These are phyloP conservation scores for Mylabris phalerata DNA, from an alignment of 1,140 invertebrate species.

Conservation along the genomic window DNA sequence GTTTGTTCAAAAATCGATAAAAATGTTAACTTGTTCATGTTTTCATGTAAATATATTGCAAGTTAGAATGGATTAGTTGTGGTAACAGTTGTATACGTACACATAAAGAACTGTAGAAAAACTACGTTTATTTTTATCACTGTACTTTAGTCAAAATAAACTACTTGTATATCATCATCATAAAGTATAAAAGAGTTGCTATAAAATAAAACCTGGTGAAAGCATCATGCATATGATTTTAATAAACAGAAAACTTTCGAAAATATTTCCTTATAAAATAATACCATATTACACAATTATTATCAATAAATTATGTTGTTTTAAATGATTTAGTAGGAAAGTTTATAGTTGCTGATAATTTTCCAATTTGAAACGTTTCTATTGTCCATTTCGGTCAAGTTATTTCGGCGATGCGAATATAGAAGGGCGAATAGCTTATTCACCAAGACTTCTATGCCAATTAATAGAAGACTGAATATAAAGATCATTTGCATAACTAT, in stretches of 20 bases:
- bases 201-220: conserved; percentile 10
- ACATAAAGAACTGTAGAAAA: neutral
- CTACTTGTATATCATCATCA: conserved; percentile 9
- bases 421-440: conserved; percentile 16
- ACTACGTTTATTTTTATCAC: conserved; percentile 7
- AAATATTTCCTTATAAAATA: neutral
- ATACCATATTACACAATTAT: conserved; percentile 1
- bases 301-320: neutral
- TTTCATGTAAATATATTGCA: conserved; percentile 4
- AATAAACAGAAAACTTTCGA: neutral
- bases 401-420: conserved; percentile 19
- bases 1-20: too few species aligned
- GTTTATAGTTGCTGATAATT: too few species aligned
- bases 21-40: neutral
- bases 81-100: neutral
- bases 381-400: conserved; percentile 23
- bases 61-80: neutral
- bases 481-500: too few species aligned
- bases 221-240: conserved; percentile 2
- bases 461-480: too few species aligned
- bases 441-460: conserved; percentile 3
- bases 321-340: conserved; percentile 4
- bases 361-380: conserved; percentile 17
- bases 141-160: conserved; percentile 10
- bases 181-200: conserved; percentile 9